phyloP scores from a whole-genome alignment of 2,797 vertebrate species.

The Phylloscopus collybita region DNA sequence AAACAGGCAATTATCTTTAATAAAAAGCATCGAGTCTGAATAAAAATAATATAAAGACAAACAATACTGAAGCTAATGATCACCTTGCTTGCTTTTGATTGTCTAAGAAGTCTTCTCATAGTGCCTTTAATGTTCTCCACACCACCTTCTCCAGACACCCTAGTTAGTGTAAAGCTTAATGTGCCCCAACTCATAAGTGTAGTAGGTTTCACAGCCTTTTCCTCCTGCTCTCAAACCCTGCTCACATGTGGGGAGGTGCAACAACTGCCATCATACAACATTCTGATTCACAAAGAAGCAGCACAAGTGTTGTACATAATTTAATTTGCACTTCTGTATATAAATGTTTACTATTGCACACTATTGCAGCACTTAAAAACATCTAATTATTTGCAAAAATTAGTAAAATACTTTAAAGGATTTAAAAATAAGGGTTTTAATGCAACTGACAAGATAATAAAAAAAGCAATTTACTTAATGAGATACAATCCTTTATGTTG shows the following conservation, averaged over 20 bases:
- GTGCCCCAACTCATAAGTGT: background rate
- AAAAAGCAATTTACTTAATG: slow-evolving; percentile 77
- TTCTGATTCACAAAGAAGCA: slow-evolving; percentile 70
- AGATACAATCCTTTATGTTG: slow-evolving; percentile 75
- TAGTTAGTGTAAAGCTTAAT: background rate
- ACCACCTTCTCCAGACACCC: background rate
- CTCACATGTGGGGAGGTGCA: background rate
- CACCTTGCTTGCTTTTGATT: slow-evolving; percentile 1
- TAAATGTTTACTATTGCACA: slow-evolving; percentile 76
- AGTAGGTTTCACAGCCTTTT: background rate
- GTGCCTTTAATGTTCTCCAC: background rate
- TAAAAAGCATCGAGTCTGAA: slow-evolving; percentile 26
- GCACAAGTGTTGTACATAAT: slow-evolving; percentile 73
- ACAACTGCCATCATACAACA: background rate
- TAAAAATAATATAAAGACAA: slow-evolving; percentile 40
- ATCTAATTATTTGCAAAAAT: slow-evolving; percentile 77
- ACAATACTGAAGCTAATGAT: slow-evolving; percentile 23
- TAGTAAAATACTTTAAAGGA: slow-evolving; percentile 75
- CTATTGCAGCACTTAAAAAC: slow-evolving; percentile 74
- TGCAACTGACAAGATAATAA: slow-evolving; percentile 77
- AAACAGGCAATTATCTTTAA: slow-evolving; percentile 46
- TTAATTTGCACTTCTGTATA: slow-evolving; percentile 76
- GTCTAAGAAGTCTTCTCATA: background rate
- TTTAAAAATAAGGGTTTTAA: slow-evolving; percentile 79
- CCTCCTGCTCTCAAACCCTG: background rate